Evolutionary conservation across 2,888 invertebrate species (phyloP), one percentile per base, ranked within the genome.

Genomic region (Pristionchus japonicus): DNA sequence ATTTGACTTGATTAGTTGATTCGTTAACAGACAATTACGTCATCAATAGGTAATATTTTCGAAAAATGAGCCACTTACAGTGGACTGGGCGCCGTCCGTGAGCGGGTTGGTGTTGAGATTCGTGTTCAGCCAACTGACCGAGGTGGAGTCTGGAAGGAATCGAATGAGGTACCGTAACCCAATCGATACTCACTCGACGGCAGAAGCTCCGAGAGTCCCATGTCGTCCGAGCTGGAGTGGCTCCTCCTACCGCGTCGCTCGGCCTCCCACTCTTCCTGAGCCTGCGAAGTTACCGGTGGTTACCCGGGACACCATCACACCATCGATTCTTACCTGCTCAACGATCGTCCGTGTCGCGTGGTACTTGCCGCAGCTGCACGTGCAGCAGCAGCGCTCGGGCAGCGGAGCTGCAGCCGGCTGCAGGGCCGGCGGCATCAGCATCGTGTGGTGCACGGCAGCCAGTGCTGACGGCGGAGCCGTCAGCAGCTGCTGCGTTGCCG

Each of bases 321-420:
- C 31, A 43, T 23, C 43, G 9, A 80, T 4, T 57, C 57, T 27
- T 64, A 92, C 92, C 87, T 93, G 92, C 77, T 94, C 94, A 20
- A 94, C 93, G 88, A 94, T 94, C 27, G 89, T 90, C 13, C 91
- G 74, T 31, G 93, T 93, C 13, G 90, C 90, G 6, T 92, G 93
- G 87, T 94, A 94, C 6, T 93, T 88, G 0, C 94, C 94, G 87
- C 94, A 94, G 0, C 49, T 43, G 70, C 92, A 92, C 7, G 89
- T 89, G 88, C 92, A 92, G 11, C 88, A 83, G 47, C 92, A 92
- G 49, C 87, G 86, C 15, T 89, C 88, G 23, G 90, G 64, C 37
- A 34, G 49, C n/a, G 70, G 34, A 37, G 57, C 23, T 40, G 34
- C 49, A n/a, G 34, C 31, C 27, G 67, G 70, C 67, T 47, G 47